Evolutionary conservation across 2,888 invertebrate species (phyloP).

Genomic region (Drosophila acutilabella): DNA sequence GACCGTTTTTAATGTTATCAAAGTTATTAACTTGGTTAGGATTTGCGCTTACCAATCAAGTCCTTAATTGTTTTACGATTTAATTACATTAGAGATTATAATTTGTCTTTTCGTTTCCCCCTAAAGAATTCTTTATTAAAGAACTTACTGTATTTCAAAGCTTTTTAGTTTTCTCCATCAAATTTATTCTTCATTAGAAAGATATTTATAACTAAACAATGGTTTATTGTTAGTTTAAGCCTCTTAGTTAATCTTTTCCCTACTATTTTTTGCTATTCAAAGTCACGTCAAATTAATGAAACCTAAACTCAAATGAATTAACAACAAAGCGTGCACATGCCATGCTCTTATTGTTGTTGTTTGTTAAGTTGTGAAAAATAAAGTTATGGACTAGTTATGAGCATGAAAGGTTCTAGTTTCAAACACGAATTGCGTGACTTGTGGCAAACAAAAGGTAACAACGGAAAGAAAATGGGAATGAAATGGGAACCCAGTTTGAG

Average conservation of each 20-base stretch:
- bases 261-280: conserved; percentile 10
- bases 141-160: too few species aligned
- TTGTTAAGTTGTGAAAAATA: conserved; percentile 60
- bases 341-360: conserved; percentile 23
- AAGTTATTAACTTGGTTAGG: too few species aligned
- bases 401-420: conserved; percentile 43
- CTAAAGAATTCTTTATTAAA: too few species aligned
- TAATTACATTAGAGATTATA: too few species aligned
- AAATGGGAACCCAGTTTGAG: background rate
- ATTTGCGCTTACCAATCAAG: too few species aligned
- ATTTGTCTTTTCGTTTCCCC: too few species aligned
- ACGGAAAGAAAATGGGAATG: background rate
- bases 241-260: background rate
- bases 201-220: too few species aligned
- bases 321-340: conserved; percentile 47
- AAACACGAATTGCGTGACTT: conserved; percentile 62
- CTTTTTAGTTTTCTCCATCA: too few species aligned
- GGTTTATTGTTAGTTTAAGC: background rate
- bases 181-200: too few species aligned
- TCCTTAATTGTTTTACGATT: too few species aligned
- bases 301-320: conserved; percentile 37
- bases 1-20: too few species aligned
- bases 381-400: conserved; percentile 58
- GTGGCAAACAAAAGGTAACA: conserved; percentile 57
- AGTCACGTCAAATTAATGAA: conserved; percentile 25